Percentiles rank a stretch among this genome's conserved stretches.
Evolutionary conservation across 2,113 vertebrate genomes (phyloP).

Genomic region (Stigmatopora nigra): DNA sequence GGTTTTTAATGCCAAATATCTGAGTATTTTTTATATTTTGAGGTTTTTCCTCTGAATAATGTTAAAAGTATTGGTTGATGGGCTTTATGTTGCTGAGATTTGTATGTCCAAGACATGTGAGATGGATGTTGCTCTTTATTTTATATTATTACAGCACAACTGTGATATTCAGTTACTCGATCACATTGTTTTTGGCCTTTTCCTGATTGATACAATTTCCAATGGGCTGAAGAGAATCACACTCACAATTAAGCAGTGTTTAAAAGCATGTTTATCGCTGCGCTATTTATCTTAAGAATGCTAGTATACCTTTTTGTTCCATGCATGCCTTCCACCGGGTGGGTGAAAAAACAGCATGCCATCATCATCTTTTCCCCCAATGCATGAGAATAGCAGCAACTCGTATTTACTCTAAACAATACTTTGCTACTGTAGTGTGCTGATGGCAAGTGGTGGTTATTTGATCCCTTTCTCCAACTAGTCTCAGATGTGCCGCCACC

Average conservation of each 20-base stretch:
- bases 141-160: neutral
- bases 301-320: neutral
- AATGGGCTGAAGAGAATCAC: neutral
- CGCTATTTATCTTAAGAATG: neutral
- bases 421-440: neutral
- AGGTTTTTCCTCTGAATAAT: too few species aligned
- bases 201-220: neutral
- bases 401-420: neutral
- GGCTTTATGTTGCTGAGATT: neutral
- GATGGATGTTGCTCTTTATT: neutral
- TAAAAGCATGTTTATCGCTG: neutral
- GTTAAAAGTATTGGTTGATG: neutral
- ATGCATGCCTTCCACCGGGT: neutral
- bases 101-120: neutral
- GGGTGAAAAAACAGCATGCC: neutral
- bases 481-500: constrained; percentile 90
- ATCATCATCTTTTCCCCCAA: neutral
- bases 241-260: neutral
- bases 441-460: neutral
- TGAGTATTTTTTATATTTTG: too few species aligned
- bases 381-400: constrained; percentile 6
- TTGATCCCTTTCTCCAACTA: constrained; percentile 18
- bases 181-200: neutral
- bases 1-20: too few species aligned
- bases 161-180: neutral